These are phyloP conservation scores for Staurois parvus DNA, from an alignment of 2,797 vertebrate genomes.

Conservation along the genomic window DNA sequence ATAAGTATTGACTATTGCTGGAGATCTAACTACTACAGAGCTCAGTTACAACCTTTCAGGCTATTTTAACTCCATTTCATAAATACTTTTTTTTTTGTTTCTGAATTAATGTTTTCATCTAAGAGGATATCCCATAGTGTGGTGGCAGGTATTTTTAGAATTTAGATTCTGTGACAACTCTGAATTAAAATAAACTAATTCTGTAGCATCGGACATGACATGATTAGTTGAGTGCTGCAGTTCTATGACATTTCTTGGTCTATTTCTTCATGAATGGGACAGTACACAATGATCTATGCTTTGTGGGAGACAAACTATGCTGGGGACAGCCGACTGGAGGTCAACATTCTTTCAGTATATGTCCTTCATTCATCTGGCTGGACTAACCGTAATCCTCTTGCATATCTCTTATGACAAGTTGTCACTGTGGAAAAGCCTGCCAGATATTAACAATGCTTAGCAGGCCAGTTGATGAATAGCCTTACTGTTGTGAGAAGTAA, in stretches of 20 bases:
- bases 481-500: neutral
- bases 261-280: neutral
- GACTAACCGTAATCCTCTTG: neutral
- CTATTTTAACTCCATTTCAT: no score
- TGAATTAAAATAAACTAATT: no score
- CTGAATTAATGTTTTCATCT: no score
- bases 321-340: neutral
- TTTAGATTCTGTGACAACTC: no score
- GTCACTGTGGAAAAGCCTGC: neutral
- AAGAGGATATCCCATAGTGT: no score
- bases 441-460: neutral
- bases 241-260: neutral
- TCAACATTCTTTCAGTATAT: neutral
- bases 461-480: neutral
- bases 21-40: no score
- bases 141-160: no score
- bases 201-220: neutral
- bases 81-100: no score
- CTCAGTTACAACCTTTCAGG: no score
- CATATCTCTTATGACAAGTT: neutral
- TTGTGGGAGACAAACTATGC: neutral
- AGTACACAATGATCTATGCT: neutral
- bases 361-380: conserved; percentile 12
- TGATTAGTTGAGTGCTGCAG: neutral
- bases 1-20: no score